These are phyloP conservation scores for Mastomys coucha DNA, from an alignment of 2,113 vertebrate species.

Conservation along the genomic window DNA sequence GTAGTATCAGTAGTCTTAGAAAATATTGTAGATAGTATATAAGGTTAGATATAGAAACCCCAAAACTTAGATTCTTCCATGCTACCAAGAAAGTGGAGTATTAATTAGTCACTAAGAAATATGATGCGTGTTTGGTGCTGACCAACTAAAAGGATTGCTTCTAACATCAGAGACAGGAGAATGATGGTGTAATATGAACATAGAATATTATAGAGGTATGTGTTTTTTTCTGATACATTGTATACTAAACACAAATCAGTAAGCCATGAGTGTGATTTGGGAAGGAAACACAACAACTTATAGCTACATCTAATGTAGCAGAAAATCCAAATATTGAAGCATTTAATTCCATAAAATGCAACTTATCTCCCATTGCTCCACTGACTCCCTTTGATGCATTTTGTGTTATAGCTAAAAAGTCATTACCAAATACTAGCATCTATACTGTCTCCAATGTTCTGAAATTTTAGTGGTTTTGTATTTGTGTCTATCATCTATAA, in stretches of 20 bases:
- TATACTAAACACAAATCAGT: neutral
- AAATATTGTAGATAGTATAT: neutral
- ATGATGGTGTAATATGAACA: neutral
- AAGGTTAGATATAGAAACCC: neutral
- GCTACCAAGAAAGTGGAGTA: neutral
- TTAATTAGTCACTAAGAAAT: neutral
- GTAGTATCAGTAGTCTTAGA: neutral
- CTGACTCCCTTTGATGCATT: neutral
- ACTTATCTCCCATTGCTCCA: neutral
- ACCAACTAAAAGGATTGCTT: neutral
- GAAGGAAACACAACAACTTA: neutral
- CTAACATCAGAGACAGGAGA: neutral
- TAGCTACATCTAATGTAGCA: neutral
- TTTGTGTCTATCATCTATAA: neutral
- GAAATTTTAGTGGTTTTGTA: neutral
- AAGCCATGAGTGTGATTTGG: neutral
- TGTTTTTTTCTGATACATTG: neutral
- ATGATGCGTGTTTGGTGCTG: neutral
- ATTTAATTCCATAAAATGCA: slow-evolving; percentile 24
- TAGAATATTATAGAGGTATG: neutral
- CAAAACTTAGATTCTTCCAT: neutral
- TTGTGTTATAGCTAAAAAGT: neutral
- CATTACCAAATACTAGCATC: neutral
- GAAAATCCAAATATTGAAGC: neutral
- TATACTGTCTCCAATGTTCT: neutral